Base-by-base conservation (phyloP, 2,888 invertebrate species). In the Listrodromus nycthemerus region DNA sequence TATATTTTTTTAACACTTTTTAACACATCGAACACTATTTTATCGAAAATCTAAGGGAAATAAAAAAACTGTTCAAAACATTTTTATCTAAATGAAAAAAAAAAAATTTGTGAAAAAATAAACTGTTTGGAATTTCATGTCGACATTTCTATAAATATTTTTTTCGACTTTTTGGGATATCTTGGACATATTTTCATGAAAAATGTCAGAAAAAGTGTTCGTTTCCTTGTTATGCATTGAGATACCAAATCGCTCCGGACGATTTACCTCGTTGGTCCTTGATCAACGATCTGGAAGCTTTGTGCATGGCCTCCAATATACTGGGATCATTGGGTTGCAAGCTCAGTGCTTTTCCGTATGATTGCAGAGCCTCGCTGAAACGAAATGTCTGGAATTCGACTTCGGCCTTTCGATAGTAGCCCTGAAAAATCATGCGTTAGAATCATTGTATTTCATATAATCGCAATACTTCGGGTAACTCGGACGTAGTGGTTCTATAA, bases 401-500 rank as follows among this genome's bases (percentile, higher is more conserved):
- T 93, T 97, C 96, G 61, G 95, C 97, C 90, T 96, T 95, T 37
- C 96, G 95, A 91, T 96, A 96, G 92, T 96, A 96, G 16, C 96
- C 96, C 96, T 96, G 89, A 13, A 77, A 71, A 45, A 33, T 55
- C 19, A 37, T 27, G 21, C 50, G 37, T 41, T 1, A 55, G 13
- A 13, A n/a, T 37, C 8, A 13, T 48, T 4, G 33, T 37, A 27
- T 6, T 37, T 5, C 65, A 37, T 24, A 27, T 50, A 55, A 10
- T 63, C 21, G 45, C 21, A 13, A 4, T 16, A 16, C 0, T 3
- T 16, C 13, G 3, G 4, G 13, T 13, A 1, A 52, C 7, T 52
- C 7, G 16, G 37, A 16, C 10, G 6, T n/a, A 21, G 55, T 77
- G 27, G 45, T 74, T 45, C 13, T 19, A 6, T 19, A 55, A 52